A percentile compares a stretch with the other conserved stretches of the same genome.
phyloP scores from a whole-genome alignment of 2,888 invertebrate genomes.

The Erpobdella octoculata region DNA sequence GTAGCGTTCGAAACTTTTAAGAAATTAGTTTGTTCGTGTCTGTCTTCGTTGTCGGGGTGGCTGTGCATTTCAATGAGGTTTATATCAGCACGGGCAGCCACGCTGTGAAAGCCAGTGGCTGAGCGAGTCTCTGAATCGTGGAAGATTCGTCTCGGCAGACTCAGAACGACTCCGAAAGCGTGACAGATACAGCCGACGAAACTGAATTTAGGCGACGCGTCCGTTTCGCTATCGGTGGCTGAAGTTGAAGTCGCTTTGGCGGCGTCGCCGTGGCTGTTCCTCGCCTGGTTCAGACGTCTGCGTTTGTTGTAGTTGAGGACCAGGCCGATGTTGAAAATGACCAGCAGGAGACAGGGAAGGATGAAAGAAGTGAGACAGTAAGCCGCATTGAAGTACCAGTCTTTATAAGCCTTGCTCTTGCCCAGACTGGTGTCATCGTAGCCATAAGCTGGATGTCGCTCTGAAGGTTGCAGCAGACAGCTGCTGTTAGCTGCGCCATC shows the following conservation, averaged over 20 bases:
- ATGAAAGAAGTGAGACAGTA: constrained; percentile 31
- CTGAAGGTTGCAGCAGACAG: background rate
- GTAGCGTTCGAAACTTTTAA: background rate
- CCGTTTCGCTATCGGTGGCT: background rate
- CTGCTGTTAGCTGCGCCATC: background rate
- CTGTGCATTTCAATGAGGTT: too few relatives aligned
- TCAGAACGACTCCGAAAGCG: background rate
- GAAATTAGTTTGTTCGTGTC: too few relatives aligned
- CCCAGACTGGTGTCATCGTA: constrained; percentile 24
- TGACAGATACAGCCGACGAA: background rate
- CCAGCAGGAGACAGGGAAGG: constrained; percentile 32
- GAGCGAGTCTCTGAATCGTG: too few relatives aligned
- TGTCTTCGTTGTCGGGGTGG: background rate
- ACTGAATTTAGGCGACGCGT: background rate
- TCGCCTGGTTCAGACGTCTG: constrained; percentile 7
- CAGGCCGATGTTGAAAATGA: constrained; percentile 26
- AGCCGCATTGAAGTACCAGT: constrained; percentile 27
- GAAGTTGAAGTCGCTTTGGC: background rate
- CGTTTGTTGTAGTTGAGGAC: constrained; percentile 23
- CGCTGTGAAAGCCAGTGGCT: too few relatives aligned
- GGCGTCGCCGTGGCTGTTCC: background rate
- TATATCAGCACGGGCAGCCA: too few relatives aligned
- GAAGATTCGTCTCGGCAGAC: background rate
- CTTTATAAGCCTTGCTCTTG: background rate
- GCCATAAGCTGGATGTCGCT: background rate